Base-by-base conservation (phyloP, 2,113 vertebrate species). In the Cynopterus brachyotis region DNA sequence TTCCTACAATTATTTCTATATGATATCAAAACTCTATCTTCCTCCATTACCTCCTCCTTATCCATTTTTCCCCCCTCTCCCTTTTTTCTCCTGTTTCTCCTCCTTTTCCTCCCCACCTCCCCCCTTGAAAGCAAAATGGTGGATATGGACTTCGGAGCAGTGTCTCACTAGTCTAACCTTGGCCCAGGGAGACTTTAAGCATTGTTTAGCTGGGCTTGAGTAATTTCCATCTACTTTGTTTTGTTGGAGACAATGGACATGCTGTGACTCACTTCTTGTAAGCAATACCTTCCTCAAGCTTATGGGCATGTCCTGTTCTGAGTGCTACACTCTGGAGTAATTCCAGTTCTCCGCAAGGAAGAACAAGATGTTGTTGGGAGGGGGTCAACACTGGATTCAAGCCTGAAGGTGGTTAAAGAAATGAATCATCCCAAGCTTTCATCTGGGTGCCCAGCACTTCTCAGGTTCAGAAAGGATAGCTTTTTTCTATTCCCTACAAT, bases 161-260 rank as follows among this genome's bases (percentile, higher is more conserved):
- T 55, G 6, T 57, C 76, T 76, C 37, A 79, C 62, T 35, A 80
- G 50, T 66, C 69, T 81, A 90, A 92, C 22, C 53, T 28, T 55
- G 55, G n/a, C 42, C 72, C 78, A 72, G 70, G 26, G 6, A 67
- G 69, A 80, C 64, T 78, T 42, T 5, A 7, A 66, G 55, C 40
- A 55, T 47, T 94, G 81, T 82, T 95, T 47, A 80, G 84, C 59
- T 35, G 6, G 30, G 15, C 47, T 67, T 91, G 35, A 97, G n/a
- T 84, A 47, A 89, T 96, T 97, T 87, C 59, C 35, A 28, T 55
- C 35, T 55, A 96, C 81, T 97, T 84, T 60, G 81, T 91, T 50
- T 50, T 96, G 45, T 40, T 83, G 83, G 69, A 94, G 95, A 95
- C 67, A 93, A 42, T 92, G 82, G 83, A 60, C 75, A 50, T n/a